Evolutionary conservation across 2,113 vertebrate genomes (phyloP), one percentile per base, ranked within the genome.

Genomic region (Procapra przewalskii): DNA sequence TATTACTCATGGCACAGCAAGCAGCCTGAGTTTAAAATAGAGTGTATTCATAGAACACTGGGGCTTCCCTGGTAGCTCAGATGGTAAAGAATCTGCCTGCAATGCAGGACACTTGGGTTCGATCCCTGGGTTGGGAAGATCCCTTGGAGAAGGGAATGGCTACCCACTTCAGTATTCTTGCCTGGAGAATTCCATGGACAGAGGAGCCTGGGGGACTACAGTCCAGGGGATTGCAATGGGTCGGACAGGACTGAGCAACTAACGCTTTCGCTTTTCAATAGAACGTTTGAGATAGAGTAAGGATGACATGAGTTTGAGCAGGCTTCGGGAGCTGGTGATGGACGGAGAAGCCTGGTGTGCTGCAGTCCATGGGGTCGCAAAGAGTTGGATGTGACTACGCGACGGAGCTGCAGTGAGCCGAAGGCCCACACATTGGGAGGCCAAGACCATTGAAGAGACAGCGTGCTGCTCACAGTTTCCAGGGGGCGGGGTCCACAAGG

Each of bases 401-500:
- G 1, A 71, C 19, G 1, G n/a, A 71, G 21, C 64, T 36, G 64
- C n/a, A 36, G 33, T 11, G n/a, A 71, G 11, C 64, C 0, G 1
- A 71, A 88, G 83, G 33, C 75, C 33, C 5, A 31, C 79, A 13
- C 77, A 17, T 54, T 1, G 36, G 54, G 2, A 40, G 36, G 36
- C n/a, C 45, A 33, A 21, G 16, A 45, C n/a, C 45, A 11, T 0
- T 67, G 45, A 40, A 60, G 29, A 71, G 16, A 11, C 5, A 23
- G 12, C 16, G 14, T n/a, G 57, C 16, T 29, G 19, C 6, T 21
- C 77, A 4, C 43, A 25, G 45, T 31, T 88, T 23, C 45, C 60
- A 13, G 6, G 62, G 11, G n/a, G 7, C 8, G 9, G 45, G 57
- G 6, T 6, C 11, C 14, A 27, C 19, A 4, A 0, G 6, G 6